Conservation (phyloP, 2,888 invertebrate species). For the Ophioninae sp. region DNA sequence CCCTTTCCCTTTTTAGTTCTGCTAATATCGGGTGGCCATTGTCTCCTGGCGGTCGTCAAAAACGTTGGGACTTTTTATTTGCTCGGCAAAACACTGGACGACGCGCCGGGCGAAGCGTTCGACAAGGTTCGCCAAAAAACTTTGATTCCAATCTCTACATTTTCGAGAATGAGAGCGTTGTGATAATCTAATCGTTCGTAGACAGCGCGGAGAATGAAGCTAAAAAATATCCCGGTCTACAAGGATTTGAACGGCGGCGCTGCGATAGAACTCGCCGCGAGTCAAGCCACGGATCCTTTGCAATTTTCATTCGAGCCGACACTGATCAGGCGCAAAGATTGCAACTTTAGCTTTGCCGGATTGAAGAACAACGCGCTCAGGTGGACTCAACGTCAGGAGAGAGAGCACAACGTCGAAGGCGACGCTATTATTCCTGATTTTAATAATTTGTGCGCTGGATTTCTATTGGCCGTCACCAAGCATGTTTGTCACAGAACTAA, state of each 20-base stretch:
- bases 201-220: constrained; percentile 91
- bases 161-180: background rate
- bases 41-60: constrained; percentile 89
- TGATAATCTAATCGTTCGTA: constrained; percentile 72
- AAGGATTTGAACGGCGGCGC: constrained; percentile 90
- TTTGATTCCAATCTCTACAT: background rate
- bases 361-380: constrained; percentile 85
- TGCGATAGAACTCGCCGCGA: constrained; percentile 92
- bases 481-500: constrained; percentile 93
- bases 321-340: constrained; percentile 86
- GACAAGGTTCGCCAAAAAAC: constrained; percentile 87
- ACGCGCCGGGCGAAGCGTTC: constrained; percentile 96
- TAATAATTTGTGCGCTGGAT: constrained; percentile 92
- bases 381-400: constrained; percentile 84
- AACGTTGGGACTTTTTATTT: constrained; percentile 89
- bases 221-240: constrained; percentile 89
- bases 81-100: constrained; percentile 90
- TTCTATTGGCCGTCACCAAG: constrained; percentile 88
- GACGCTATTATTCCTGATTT: constrained; percentile 89
- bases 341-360: constrained; percentile 96
- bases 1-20: constrained; percentile 94
- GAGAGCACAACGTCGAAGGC: constrained; percentile 83
- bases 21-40: constrained; percentile 96
- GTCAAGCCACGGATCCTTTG: constrained; percentile 84
- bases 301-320: constrained; percentile 87